A percentile compares a stretch with the other conserved stretches of the same genome.
These are phyloP conservation scores for Pseudomyrmex gracilis DNA, from an alignment of 1,140 invertebrate species.

Conservation along the genomic window DNA sequence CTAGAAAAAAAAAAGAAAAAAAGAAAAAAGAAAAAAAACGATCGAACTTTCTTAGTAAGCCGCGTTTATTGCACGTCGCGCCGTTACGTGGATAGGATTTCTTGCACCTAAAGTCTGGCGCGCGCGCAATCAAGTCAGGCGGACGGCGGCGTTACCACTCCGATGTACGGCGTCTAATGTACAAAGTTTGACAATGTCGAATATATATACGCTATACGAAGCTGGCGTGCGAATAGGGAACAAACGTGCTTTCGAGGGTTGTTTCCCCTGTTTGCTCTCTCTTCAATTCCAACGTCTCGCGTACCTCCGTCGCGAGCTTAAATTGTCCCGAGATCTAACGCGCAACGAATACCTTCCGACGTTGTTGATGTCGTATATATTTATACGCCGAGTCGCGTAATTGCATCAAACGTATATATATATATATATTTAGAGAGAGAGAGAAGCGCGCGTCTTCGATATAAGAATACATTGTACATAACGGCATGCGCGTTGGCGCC, in stretches of 20 bases:
- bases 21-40: too few species aligned
- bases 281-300: background rate
- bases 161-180: constrained; percentile 22
- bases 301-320: constrained; percentile 12
- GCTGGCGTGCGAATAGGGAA: background rate
- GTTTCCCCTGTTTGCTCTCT: constrained; percentile 41
- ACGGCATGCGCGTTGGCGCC: constrained; percentile 28
- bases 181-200: constrained; percentile 56
- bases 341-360: constrained; percentile 31
- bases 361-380: constrained; percentile 27
- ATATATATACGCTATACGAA: background rate
- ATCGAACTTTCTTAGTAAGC: constrained; percentile 51
- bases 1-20: background rate
- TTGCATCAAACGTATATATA: constrained; percentile 2
- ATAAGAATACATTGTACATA: constrained; percentile 29
- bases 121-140: background rate
- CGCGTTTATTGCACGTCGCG: constrained; percentile 40
- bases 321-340: constrained; percentile 37
- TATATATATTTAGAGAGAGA: background rate
- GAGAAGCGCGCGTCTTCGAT: constrained; percentile 2
- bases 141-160: constrained; percentile 33
- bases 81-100: constrained; percentile 23
- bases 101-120: constrained; percentile 4
- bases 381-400: constrained; percentile 25
- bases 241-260: background rate